These are phyloP conservation scores for Coregonus ussuriensis DNA, from an alignment of 2,797 vertebrate genomes.

Conservation along the genomic window DNA sequence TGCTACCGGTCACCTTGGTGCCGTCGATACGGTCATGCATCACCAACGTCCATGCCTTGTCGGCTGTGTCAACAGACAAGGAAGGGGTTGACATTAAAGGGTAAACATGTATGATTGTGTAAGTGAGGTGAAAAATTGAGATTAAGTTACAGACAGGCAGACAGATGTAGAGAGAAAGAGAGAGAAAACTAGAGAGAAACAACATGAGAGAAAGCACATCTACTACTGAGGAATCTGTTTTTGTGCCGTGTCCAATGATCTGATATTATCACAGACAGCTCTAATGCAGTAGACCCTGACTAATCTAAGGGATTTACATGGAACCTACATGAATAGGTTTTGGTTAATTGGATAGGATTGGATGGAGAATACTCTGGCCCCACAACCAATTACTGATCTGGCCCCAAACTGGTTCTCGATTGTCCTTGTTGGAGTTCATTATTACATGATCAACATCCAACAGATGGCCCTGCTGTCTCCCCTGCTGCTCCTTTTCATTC, in stretches of 20 bases:
- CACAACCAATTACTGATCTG: background rate
- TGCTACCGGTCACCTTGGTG: constrained; percentile 86
- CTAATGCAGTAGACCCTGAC: background rate
- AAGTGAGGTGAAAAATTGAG: background rate
- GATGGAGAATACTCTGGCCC: background rate
- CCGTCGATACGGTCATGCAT: constrained; percentile 84
- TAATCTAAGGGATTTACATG: background rate
- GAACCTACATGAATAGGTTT: background rate
- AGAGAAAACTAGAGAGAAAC: background rate
- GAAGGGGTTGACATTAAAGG: background rate
- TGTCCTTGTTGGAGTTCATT: background rate
- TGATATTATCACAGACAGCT: background rate
- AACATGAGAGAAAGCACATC: background rate
- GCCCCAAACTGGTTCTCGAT: background rate
- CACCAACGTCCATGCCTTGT: constrained; percentile 91
- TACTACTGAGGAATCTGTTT: background rate
- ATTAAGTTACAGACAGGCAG: background rate
- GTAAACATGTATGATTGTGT: background rate
- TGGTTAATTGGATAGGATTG: background rate
- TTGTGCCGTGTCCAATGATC: background rate
- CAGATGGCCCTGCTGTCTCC: background rate
- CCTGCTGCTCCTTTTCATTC: constrained; percentile 35
- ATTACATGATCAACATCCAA: constrained; percentile 5
- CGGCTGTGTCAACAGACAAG: constrained; percentile 70
- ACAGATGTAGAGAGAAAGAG: background rate